Conservation (phyloP, 2,113 vertebrate species). For the Pao palembangensis region DNA sequence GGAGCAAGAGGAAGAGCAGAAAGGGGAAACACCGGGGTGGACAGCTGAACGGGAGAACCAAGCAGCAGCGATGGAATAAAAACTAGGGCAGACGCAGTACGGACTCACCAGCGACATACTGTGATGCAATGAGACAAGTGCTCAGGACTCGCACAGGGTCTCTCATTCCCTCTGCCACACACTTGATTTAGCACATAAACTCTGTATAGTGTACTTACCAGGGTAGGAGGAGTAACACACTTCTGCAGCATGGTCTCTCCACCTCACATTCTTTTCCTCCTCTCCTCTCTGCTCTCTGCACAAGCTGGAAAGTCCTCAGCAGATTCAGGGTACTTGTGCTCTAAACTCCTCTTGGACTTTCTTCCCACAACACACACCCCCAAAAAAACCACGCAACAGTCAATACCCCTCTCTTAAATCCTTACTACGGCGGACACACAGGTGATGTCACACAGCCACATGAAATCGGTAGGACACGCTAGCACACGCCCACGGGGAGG, state of each 20-base stretch:
- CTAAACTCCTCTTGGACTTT: slow-evolving; percentile 47
- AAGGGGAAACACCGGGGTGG: slow-evolving; percentile 21
- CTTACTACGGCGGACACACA: slow-evolving; percentile 56
- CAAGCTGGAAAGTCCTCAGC: slow-evolving; percentile 51
- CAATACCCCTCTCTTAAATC: slow-evolving; percentile 45
- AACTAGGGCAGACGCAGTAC: slow-evolving; percentile 58
- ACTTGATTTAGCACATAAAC: slow-evolving; percentile 38
- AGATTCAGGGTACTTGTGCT: slow-evolving; percentile 36
- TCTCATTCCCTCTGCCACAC: slow-evolving; percentile 1
- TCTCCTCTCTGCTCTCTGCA: neutral
- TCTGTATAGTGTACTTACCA: slow-evolving; percentile 66
- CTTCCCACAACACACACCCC: neutral
- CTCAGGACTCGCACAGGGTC: slow-evolving; percentile 15
- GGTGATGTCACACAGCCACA: slow-evolving; percentile 47
- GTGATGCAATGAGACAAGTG: slow-evolving; percentile 35
- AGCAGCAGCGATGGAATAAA: slow-evolving; percentile 33
- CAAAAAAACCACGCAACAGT: slow-evolving; percentile 17
- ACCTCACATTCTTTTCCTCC: slow-evolving; percentile 31
- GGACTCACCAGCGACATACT: slow-evolving; percentile 48
- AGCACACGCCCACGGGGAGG: slow-evolving; percentile 67
- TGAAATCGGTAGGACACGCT: slow-evolving; percentile 49
- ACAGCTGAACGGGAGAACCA: slow-evolving; percentile 26
- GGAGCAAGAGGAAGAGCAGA: neutral
- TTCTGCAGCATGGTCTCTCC: slow-evolving; percentile 52
- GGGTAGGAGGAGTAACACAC: slow-evolving; percentile 56